These are phyloP conservation scores for Pachymerium ferrugineum DNA, from an alignment of 2,888 invertebrate species.

Conservation along the genomic window DNA sequence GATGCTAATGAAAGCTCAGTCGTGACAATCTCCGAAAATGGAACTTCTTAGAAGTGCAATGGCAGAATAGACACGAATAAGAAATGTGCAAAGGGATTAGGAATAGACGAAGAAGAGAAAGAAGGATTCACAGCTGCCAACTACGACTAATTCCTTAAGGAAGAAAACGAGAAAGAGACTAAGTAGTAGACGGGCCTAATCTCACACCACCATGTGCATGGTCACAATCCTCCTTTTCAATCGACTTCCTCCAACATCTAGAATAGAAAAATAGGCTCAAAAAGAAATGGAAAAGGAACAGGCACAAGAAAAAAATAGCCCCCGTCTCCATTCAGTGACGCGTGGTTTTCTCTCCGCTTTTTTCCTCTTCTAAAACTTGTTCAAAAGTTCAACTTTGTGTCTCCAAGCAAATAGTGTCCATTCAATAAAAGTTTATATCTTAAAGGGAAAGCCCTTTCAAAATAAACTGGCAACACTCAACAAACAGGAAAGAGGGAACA, in stretches of 20 bases:
- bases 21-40: background rate
- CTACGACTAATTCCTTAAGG: background rate
- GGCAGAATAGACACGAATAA: conserved; percentile 10
- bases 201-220: background rate
- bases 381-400: too few species aligned
- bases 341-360: too few species aligned
- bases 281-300: background rate
- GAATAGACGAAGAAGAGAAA: background rate
- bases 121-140: background rate
- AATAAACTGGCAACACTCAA: background rate
- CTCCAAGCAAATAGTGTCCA: too few species aligned
- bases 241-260: too few species aligned
- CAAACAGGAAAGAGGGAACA: background rate
- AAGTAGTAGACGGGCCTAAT: background rate
- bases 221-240: background rate
- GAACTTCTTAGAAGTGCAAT: background rate
- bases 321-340: too few species aligned
- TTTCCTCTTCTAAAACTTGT: too few species aligned
- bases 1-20: background rate
- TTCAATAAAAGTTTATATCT: too few species aligned
- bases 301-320: too few species aligned
- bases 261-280: too few species aligned
- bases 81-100: background rate
- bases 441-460: too few species aligned
- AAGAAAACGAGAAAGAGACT: background rate